Conservation (phyloP, 2,888 invertebrate species). For the Zhengitettix transpicula region DNA sequence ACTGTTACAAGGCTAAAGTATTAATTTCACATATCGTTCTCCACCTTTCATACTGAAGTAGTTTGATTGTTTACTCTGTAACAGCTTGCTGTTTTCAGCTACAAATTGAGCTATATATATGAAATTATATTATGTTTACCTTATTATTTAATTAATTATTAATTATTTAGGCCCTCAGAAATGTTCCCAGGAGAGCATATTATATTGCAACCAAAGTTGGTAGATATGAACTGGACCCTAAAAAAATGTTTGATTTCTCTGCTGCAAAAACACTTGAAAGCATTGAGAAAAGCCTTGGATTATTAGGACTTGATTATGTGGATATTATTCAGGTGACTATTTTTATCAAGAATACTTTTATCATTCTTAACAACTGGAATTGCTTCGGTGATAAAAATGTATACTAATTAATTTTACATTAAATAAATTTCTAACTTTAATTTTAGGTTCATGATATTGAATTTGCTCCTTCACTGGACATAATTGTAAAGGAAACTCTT, state of each 20-base stretch:
- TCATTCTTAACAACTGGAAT: neutral
- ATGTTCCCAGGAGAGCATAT: conserved; percentile 62
- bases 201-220: conserved; percentile 87
- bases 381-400: too few species aligned
- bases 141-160: too few species aligned
- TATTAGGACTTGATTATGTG: conserved; percentile 65
- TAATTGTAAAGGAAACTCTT: conserved; percentile 69
- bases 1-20: too few species aligned
- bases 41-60: too few species aligned
- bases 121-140: too few species aligned
- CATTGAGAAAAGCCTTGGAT: conserved; percentile 55
- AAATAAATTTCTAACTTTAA: too few species aligned
- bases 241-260: conserved; percentile 75
- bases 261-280: conserved; percentile 53
- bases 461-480: conserved; percentile 58
- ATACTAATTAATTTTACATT: too few species aligned
- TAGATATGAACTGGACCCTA: conserved; percentile 53
- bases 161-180: conserved; percentile 51
- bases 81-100: too few species aligned
- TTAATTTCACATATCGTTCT: too few species aligned
- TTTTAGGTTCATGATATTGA: conserved; percentile 80
- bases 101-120: too few species aligned
- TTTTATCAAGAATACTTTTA: neutral
- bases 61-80: too few species aligned
- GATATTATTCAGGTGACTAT: conserved; percentile 67